Evolutionary conservation across 2,113 vertebrate genomes (phyloP).

Genomic region (Sylvilagus bachmani): DNA sequence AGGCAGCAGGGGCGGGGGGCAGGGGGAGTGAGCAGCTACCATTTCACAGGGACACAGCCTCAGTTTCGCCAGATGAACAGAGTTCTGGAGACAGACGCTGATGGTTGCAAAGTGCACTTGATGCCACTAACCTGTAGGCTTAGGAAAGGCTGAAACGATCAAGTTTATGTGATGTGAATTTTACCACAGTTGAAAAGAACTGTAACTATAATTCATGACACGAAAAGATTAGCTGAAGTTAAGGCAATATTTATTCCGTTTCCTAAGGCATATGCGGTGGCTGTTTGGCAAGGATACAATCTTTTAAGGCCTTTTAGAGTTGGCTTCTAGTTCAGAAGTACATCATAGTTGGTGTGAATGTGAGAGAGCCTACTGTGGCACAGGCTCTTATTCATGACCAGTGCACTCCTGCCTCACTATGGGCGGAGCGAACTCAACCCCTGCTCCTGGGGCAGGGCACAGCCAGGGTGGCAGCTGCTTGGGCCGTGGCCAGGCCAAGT

Average conservation of each 20-base stretch:
- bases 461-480: background rate
- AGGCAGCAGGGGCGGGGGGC: too few species aligned
- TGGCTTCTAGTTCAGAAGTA: conserved; percentile 66
- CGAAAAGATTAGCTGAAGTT: conserved; percentile 55
- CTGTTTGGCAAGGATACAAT: conserved; percentile 21
- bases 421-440: background rate
- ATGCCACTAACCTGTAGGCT: background rate
- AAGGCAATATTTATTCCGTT: conserved; percentile 76
- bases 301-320: conserved; percentile 47
- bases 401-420: background rate
- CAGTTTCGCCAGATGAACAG: background rate
- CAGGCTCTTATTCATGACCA: background rate
- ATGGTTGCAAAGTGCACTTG: background rate
- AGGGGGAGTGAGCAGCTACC: background rate
- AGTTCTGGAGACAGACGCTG: background rate
- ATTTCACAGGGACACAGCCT: background rate
- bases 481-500: background rate
- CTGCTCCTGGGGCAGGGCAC: background rate
- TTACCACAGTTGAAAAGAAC: background rate
- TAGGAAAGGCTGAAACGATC: background rate
- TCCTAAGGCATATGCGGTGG: conserved; percentile 83
- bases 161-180: background rate
- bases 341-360: background rate
- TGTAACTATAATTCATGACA: background rate
- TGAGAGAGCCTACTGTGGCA: background rate